A percentile compares a stretch with the other conserved stretches of the same genome.
Conservation (phyloP, 2,797 vertebrate genomes). For the Crenuchus spilurus region DNA sequence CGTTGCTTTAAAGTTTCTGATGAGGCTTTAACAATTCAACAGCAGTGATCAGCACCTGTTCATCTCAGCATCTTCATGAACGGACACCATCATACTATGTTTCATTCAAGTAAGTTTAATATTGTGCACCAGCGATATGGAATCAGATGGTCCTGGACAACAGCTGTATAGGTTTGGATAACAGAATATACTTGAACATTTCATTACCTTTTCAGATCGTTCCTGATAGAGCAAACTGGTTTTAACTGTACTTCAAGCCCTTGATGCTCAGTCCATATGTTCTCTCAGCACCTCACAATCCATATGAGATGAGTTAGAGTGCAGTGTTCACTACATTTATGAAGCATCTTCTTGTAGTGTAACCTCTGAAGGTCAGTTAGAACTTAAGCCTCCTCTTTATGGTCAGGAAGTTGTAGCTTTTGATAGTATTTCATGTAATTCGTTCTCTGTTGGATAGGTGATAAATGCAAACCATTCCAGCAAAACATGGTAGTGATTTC, state of each 20-base stretch:
- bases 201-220: background rate
- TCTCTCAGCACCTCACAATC: background rate
- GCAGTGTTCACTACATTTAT: background rate
- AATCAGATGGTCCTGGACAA: slow-evolving; percentile 57
- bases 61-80: slow-evolving; percentile 3
- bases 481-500: background rate
- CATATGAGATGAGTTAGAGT: slow-evolving; percentile 8
- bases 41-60: slow-evolving; percentile 5
- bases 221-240: background rate
- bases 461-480: background rate
- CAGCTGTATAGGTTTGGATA: slow-evolving; percentile 1
- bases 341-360: background rate
- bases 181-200: background rate
- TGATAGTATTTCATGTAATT: background rate
- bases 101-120: slow-evolving; percentile 84
- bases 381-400: background rate
- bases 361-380: background rate
- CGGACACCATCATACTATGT: slow-evolving; percentile 21
- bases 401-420: background rate
- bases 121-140: slow-evolving; percentile 81
- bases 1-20: no score
- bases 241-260: background rate
- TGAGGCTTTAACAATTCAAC: background rate
- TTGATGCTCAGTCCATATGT: background rate
- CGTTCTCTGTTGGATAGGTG: slow-evolving; percentile 61